These are phyloP conservation scores for Stigmatopora nigra DNA, from an alignment of 2,113 vertebrate species.

Conservation along the genomic window DNA sequence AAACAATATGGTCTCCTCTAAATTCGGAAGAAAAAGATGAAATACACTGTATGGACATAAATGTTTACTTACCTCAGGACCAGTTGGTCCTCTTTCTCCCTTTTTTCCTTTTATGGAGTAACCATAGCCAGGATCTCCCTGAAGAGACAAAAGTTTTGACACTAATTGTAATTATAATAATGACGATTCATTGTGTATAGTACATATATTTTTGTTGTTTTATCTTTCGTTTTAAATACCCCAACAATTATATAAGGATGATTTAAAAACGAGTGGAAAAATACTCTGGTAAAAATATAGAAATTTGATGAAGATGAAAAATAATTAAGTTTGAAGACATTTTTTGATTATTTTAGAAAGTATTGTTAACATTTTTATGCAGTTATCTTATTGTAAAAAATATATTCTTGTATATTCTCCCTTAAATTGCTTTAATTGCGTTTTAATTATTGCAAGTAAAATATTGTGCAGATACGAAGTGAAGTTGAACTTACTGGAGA, in stretches of 20 bases:
- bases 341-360: too few relatives aligned
- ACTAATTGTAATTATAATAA: not conserved
- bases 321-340: not conserved
- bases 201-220: too few relatives aligned
- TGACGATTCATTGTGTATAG: not conserved
- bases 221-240: not conserved
- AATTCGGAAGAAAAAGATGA: not conserved
- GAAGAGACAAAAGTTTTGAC: not conserved
- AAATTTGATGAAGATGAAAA: not conserved
- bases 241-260: not conserved
- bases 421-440: too few relatives aligned
- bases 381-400: too few relatives aligned
- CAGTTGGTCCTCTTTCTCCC: conserved; percentile 49
- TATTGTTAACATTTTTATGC: too few relatives aligned
- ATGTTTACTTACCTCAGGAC: conserved; percentile 44
- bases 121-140: conserved; percentile 46
- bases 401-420: too few relatives aligned
- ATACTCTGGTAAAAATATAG: not conserved
- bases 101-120: conserved; percentile 33
- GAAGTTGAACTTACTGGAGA: conserved; percentile 38
- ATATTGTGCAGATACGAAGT: not conserved
- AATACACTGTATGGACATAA: not conserved
- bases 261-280: not conserved
- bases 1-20: not conserved
- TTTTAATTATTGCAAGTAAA: too few relatives aligned